Percentiles rank a stretch among this genome's conserved stretches.
Evolutionary conservation across 2,113 vertebrate genomes (phyloP).

Genomic region (Andinoacara biseriatus): DNA sequence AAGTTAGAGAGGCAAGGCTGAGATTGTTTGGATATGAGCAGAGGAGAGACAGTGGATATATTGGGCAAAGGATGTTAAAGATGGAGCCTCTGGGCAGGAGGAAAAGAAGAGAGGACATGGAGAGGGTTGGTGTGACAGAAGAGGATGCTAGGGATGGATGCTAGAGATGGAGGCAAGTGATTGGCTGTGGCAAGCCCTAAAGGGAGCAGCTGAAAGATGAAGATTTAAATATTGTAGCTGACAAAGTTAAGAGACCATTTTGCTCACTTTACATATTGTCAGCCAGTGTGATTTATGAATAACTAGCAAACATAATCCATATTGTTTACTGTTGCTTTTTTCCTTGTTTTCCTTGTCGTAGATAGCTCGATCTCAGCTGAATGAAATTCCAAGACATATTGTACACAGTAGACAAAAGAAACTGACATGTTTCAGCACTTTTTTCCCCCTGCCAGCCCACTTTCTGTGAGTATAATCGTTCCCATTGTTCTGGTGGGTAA

Average conservation of each 20-base stretch:
- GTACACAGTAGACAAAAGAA: slow-evolving; percentile 6
- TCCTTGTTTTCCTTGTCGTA: background rate
- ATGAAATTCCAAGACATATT: background rate
- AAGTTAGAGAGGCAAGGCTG: too few relatives aligned
- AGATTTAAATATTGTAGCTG: background rate
- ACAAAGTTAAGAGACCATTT: background rate
- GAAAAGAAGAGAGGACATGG: too few relatives aligned
- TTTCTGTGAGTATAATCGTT: slow-evolving; percentile 14
- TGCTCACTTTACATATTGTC: background rate
- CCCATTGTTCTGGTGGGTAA: background rate
- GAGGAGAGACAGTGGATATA: too few relatives aligned
- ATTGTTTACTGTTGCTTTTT: background rate
- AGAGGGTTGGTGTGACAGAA: too few relatives aligned
- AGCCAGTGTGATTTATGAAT: background rate
- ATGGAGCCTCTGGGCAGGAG: too few relatives aligned
- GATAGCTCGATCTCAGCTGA: background rate
- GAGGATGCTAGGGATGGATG: too few relatives aligned
- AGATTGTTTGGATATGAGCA: too few relatives aligned
- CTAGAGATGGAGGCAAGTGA: background rate
- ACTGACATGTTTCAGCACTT: slow-evolving; percentile 5
- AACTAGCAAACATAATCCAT: background rate
- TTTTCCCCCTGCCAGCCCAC: background rate
- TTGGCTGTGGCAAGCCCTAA: background rate
- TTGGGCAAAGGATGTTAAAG: too few relatives aligned
- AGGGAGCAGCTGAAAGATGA: accelerated